Conservation (phyloP, 2,797 vertebrate genomes). For the Enteromius thamalakanensis region DNA sequence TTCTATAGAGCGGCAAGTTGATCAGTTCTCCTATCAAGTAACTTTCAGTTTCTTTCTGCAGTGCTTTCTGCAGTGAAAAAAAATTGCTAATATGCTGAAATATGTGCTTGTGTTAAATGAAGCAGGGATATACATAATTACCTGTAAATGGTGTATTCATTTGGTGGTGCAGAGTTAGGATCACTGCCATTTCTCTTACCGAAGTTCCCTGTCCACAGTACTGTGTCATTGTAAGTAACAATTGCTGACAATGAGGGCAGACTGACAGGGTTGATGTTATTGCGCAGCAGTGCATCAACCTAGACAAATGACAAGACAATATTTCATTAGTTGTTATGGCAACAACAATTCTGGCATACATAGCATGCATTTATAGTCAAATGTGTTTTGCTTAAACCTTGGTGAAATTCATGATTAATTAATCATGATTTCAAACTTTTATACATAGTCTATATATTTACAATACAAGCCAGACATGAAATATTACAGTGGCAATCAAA, state of each 20-base stretch:
- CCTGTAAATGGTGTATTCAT: constrained; percentile 95
- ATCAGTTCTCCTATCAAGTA: neutral
- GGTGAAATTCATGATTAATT: no score
- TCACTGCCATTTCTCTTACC: constrained; percentile 88
- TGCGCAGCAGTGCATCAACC: constrained; percentile 86
- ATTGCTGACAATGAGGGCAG: constrained; percentile 90
- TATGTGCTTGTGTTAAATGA: neutral
- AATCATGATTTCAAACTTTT: neutral
- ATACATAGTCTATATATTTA: neutral
- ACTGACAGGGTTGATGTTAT: constrained; percentile 77
- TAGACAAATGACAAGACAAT: constrained; percentile 58
- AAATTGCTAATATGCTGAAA: neutral
- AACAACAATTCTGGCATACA: neutral
- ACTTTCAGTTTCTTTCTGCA: neutral
- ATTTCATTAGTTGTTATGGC: neutral
- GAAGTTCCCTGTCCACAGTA: constrained; percentile 95
- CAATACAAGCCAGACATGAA: neutral
- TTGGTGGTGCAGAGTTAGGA: constrained; percentile 82
- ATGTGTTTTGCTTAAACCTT: neutral
- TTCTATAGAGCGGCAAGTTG: neutral
- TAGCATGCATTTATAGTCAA: neutral
- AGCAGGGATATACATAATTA: constrained; percentile 54
- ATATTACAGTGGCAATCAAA: neutral
- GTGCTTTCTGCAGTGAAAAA: neutral
- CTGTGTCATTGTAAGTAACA: constrained; percentile 89